A percentile compares a stretch with the other conserved stretches of the same genome.
Conservation (phyloP, 2,797 vertebrate species). For the Protosalanx chinensis region DNA sequence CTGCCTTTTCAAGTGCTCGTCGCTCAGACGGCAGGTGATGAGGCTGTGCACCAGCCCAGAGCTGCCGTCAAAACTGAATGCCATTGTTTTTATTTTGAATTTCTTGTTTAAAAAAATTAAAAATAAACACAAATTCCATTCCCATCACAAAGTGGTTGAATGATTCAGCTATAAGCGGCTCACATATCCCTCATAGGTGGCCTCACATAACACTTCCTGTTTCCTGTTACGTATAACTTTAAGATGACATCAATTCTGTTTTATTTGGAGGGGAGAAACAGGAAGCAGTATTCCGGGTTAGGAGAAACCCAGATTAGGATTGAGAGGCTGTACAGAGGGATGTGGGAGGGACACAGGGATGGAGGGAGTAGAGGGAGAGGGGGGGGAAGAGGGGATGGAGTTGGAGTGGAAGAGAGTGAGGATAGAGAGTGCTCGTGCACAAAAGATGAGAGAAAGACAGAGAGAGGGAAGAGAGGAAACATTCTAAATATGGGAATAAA, state of each 20-base stretch:
- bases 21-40: too few relatives aligned
- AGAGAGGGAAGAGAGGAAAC: slow-evolving; percentile 21
- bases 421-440: slow-evolving; percentile 17
- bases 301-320: slow-evolving; percentile 46
- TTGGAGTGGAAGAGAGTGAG: slow-evolving; percentile 23
- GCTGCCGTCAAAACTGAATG: too few relatives aligned
- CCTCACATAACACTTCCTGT: background rate
- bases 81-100: too few relatives aligned
- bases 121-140: too few relatives aligned
- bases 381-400: slow-evolving; percentile 15
- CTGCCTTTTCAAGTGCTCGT: too few relatives aligned
- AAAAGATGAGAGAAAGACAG: slow-evolving; percentile 17
- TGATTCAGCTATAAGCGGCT: too few relatives aligned
- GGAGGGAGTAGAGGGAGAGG: slow-evolving; percentile 3
- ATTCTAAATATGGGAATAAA: slow-evolving; percentile 31
- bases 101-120: too few relatives aligned
- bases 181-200: too few relatives aligned
- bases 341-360: slow-evolving; percentile 8
- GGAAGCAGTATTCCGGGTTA: slow-evolving; percentile 25
- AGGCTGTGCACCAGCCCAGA: too few relatives aligned
- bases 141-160: too few relatives aligned
- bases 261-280: background rate
- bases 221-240: background rate
- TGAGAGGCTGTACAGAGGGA: slow-evolving; percentile 34
- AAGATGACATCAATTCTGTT: background rate